Conservation (phyloP, 1,140 invertebrate species). For the Telenomus remus region DNA sequence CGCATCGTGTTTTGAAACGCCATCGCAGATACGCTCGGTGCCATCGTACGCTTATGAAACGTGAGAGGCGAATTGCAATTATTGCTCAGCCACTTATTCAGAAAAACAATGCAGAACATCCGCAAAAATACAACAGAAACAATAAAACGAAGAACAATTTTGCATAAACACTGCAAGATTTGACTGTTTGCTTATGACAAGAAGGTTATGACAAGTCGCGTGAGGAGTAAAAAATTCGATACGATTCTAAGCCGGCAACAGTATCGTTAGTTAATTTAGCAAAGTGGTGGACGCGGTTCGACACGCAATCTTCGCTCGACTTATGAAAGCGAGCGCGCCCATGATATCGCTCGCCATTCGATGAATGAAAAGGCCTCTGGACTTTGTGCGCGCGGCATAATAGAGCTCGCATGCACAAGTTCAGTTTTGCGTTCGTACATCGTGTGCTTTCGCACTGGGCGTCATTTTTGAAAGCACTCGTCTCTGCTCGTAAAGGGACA, state of each 20-base stretch:
- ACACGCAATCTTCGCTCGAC: conserved; percentile 44
- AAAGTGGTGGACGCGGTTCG: conserved; percentile 35
- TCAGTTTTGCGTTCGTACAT: conserved; percentile 14
- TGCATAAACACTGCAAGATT: no score
- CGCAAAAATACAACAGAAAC: no score
- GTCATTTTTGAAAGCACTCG: conserved; percentile 34
- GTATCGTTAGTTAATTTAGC: conserved; percentile 46
- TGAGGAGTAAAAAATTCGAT: conserved; percentile 33
- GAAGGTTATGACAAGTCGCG: conserved; percentile 20
- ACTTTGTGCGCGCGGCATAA: conserved; percentile 36
- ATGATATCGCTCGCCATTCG: conserved; percentile 31
- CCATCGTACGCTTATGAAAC: background rate
- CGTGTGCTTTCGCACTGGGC: conserved; percentile 21
- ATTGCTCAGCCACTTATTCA: no score
- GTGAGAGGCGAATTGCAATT: background rate
- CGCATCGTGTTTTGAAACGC: conserved; percentile 17
- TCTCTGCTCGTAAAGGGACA: conserved; percentile 31
- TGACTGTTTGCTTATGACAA: no score
- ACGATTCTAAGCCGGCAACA: conserved; percentile 31
- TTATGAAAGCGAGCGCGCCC: conserved; percentile 26
- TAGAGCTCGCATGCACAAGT: conserved; percentile 31
- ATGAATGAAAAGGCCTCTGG: conserved; percentile 49
- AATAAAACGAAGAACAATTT: no score
- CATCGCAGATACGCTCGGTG: conserved; percentile 6
- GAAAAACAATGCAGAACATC: no score